Evolutionary conservation across 2,797 vertebrate genomes (phyloP).

Genomic region (Melopsittacus undulatus): DNA sequence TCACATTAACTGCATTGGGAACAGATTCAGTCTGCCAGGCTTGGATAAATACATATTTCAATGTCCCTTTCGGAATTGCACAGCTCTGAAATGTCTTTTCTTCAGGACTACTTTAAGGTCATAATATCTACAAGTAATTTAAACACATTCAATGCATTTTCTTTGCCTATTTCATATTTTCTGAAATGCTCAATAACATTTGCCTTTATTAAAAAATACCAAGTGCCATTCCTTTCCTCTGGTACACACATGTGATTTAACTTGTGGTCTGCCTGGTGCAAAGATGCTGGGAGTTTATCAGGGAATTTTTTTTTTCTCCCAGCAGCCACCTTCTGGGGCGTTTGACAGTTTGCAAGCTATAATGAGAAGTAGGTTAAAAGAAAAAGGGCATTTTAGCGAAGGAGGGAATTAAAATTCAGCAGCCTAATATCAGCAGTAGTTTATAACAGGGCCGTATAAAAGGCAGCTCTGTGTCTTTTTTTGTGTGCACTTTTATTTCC

Average conservation of each 20-base stretch:
- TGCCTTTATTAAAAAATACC: background rate
- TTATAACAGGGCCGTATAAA: conserved; percentile 56
- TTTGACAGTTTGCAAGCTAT: conserved; percentile 39
- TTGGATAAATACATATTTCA: background rate
- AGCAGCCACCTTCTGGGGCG: conserved; percentile 11
- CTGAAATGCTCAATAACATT: background rate
- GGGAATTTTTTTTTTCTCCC: background rate
- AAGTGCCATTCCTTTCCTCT: background rate
- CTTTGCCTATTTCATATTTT: background rate
- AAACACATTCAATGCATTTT: background rate
- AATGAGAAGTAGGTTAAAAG: conserved; percentile 54
- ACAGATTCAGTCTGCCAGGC: background rate
- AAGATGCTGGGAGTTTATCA: conserved; percentile 14
- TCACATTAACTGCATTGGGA: background rate
- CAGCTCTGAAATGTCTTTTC: background rate
- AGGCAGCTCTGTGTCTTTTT: conserved; percentile 58
- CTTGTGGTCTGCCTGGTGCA: background rate
- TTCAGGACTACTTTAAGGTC: background rate
- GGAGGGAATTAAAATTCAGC: conserved; percentile 62
- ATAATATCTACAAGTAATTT: background rate
- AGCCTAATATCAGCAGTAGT: conserved; percentile 57
- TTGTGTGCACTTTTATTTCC: conserved; percentile 69
- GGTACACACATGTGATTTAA: background rate
- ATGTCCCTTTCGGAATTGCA: background rate
- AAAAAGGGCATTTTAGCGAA: conserved; percentile 53